phyloP scores from a whole-genome alignment of 2,113 vertebrate genomes.

The Potamarius usumacintae region DNA sequence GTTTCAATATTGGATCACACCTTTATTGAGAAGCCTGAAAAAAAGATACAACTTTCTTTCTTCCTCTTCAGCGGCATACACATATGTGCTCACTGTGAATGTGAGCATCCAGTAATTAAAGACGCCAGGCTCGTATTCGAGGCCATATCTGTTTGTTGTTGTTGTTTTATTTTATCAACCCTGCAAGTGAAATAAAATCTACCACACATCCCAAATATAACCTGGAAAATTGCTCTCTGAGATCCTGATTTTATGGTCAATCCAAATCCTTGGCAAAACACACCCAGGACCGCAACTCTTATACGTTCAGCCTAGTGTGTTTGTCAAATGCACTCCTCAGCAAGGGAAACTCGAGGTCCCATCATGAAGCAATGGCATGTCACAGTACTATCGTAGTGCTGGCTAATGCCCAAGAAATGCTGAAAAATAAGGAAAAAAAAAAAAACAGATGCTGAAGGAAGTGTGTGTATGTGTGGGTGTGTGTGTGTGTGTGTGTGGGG shows the following conservation, averaged over 20 bases:
- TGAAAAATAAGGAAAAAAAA: conserved; percentile 45
- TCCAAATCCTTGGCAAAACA: not conserved
- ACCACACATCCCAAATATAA: conserved; percentile 17
- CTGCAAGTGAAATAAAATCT: conserved; percentile 28
- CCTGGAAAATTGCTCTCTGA: not conserved
- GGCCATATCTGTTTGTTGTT: conserved; percentile 31
- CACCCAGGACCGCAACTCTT: conserved; percentile 35
- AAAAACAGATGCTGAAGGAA: conserved; percentile 37
- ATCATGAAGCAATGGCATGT: conserved; percentile 56
- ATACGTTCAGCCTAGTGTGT: conserved; percentile 3
- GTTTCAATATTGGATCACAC: conserved; percentile 58
- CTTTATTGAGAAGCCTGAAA: conserved; percentile 9
- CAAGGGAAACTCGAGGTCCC: conserved; percentile 39
- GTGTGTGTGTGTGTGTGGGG: conserved; percentile 13
- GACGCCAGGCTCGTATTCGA: conserved; percentile 6
- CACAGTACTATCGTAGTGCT: conserved; percentile 15
- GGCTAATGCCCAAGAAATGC: conserved; percentile 40
- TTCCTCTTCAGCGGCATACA: not conserved
- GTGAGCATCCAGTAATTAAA: conserved; percentile 34
- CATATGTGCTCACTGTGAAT: conserved; percentile 7
- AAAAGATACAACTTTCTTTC: not conserved
- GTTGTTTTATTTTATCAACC: conserved; percentile 36
- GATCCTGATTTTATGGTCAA: not conserved
- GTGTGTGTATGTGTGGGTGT: conserved; percentile 4
- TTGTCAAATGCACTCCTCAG: conserved; percentile 52